Evolutionary conservation across 1,140 invertebrate species (phyloP).

Genomic region (Drosophila biarmipes): DNA sequence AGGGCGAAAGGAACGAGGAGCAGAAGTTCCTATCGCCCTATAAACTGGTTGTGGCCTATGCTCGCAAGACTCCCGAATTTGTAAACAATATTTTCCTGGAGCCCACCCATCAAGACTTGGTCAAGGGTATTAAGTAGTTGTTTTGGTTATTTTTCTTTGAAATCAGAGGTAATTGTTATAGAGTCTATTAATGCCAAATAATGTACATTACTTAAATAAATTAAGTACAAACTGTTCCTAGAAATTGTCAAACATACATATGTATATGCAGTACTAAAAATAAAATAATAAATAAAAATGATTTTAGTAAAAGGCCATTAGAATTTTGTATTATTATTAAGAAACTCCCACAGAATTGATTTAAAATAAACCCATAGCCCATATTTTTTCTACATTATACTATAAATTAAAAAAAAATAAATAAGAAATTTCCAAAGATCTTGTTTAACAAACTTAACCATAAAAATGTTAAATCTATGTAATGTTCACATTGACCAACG

Average conservation of each 20-base stretch:
- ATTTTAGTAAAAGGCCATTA: too few relatives aligned
- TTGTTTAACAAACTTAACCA: neutral
- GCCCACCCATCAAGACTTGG: neutral
- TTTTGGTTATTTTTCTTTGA: neutral
- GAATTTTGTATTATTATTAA: too few relatives aligned
- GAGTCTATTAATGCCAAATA: constrained; percentile 33
- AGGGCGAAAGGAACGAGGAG: constrained; percentile 34
- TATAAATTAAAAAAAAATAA: too few relatives aligned
- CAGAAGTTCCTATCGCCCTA: constrained; percentile 85
- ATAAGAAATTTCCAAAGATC: too few relatives aligned
- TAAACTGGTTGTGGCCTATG: constrained; percentile 86
- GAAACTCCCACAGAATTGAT: too few relatives aligned
- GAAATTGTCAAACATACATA: neutral
- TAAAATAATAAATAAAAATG: neutral
- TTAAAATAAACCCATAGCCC: too few relatives aligned
- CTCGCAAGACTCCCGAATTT: constrained; percentile 85
- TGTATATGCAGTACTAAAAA: neutral
- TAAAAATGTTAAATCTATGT: neutral
- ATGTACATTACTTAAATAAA: neutral
- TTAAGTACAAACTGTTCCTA: constrained; percentile 14
- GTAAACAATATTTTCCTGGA: constrained; percentile 45
- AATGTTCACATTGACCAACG: neutral
- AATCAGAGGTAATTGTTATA: neutral
- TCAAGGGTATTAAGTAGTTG: constrained; percentile 46
- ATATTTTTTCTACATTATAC: too few relatives aligned